Conservation (phyloP, 1,140 invertebrate species). For the Sitobion miscanthi region DNA sequence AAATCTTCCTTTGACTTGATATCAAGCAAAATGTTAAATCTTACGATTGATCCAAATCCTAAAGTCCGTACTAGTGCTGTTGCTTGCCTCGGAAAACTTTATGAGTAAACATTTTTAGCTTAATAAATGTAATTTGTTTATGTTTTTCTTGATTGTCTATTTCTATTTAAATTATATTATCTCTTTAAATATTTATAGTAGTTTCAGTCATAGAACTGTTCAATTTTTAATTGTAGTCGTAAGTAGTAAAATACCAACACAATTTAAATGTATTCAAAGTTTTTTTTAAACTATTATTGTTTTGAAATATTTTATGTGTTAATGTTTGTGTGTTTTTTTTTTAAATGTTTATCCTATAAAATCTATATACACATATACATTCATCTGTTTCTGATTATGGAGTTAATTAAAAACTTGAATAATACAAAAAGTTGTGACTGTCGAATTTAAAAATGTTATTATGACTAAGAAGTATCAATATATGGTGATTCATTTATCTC, state of each 20-base stretch:
- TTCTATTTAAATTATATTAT: background rate
- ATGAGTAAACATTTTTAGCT: background rate
- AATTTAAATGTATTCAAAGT: background rate
- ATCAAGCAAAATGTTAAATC: conserved; percentile 43
- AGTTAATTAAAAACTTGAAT: background rate
- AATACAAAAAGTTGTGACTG: background rate
- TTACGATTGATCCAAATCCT: conserved; percentile 48
- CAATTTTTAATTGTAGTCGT: background rate
- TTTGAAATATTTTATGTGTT: background rate
- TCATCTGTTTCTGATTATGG: background rate
- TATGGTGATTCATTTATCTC: background rate
- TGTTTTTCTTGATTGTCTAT: background rate
- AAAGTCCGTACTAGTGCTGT: conserved; percentile 43
- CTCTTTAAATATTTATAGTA: background rate
- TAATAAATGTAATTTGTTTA: background rate
- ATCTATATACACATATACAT: background rate
- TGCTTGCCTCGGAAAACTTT: conserved; percentile 38
- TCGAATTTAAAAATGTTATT: background rate
- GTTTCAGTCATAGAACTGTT: background rate
- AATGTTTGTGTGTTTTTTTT: conserved; percentile 10
- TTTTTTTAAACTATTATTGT: background rate
- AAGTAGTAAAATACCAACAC: background rate
- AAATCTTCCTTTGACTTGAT: conserved; percentile 40
- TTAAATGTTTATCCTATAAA: background rate
- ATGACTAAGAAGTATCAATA: background rate